Evolutionary conservation across 1,140 invertebrate species (phyloP).

Genomic region (Sycophila sp.): DNA sequence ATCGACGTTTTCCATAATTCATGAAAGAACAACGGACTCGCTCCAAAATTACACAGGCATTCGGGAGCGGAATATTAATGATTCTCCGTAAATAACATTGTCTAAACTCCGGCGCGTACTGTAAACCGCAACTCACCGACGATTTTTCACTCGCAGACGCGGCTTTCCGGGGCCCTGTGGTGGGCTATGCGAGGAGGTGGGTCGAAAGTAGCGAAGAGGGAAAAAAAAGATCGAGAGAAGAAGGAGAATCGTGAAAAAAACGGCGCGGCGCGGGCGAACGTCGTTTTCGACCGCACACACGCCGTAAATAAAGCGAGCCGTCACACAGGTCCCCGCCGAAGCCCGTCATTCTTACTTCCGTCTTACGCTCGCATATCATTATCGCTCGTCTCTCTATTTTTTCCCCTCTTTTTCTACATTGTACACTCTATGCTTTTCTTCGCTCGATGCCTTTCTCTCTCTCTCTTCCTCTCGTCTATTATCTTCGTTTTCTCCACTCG

Average conservation of each 20-base stretch:
- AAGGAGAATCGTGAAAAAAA: neutral
- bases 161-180: neutral
- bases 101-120: neutral
- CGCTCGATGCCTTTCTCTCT: neutral
- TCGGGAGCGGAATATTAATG: conserved; percentile 19
- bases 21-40: neutral
- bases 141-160: conserved; percentile 26
- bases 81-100: conserved; percentile 25
- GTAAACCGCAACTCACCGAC: conserved; percentile 6
- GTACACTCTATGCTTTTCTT: neutral
- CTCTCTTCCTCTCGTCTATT: neutral
- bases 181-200: too few relatives aligned
- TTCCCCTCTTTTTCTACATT: neutral
- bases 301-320: conserved; percentile 22
- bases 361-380: conserved; percentile 31
- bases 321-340: neutral
- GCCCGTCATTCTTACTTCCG: conserved; percentile 33
- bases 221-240: neutral
- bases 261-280: neutral
- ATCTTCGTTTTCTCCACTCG: neutral
- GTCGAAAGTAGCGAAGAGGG: too few relatives aligned
- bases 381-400: neutral
- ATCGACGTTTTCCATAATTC: neutral
- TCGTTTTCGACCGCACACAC: neutral
- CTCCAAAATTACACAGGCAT: neutral